Percentiles rank a stretch among this genome's conserved stretches.
Evolutionary conservation across 2,113 vertebrate genomes (phyloP).

Genomic region (Silurus meridionalis): DNA sequence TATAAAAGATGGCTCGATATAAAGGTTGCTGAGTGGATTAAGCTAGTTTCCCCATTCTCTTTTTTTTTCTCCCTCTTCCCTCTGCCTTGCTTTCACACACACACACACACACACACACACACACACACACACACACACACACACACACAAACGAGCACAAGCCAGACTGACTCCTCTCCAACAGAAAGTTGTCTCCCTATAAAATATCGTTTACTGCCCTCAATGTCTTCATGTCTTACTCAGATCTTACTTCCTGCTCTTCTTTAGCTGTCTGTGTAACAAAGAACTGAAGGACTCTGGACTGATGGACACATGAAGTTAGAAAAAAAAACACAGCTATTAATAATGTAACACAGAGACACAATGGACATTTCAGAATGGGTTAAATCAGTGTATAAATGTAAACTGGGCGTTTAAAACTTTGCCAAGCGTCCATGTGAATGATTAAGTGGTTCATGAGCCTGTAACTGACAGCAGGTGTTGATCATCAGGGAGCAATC

Average conservation of each 20-base stretch:
- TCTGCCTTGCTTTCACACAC: neutral
- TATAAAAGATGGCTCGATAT: neutral
- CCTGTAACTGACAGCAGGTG: conserved; percentile 9
- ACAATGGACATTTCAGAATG: neutral
- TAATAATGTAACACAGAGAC: neutral
- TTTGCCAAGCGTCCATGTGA: too few species aligned
- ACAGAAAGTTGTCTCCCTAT: conserved; percentile 52
- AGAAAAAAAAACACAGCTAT: neutral
- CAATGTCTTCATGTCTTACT: neutral
- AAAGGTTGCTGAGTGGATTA: neutral
- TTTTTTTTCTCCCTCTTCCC: neutral
- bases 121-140: neutral
- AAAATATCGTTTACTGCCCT: conserved; percentile 50
- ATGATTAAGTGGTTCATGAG: neutral
- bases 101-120: neutral
- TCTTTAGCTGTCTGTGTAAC: conserved; percentile 27
- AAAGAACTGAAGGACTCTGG: neutral
- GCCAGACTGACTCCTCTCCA: conserved; percentile 51
- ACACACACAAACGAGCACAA: conserved; percentile 4
- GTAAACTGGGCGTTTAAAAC: neutral
- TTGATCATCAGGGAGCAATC: neutral
- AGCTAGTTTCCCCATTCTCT: neutral
- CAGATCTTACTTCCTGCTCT: neutral
- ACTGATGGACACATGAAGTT: neutral
- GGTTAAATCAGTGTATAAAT: too few species aligned